These are phyloP conservation scores for Siphamia tubifer DNA, from an alignment of 2,113 vertebrate species.

Conservation along the genomic window DNA sequence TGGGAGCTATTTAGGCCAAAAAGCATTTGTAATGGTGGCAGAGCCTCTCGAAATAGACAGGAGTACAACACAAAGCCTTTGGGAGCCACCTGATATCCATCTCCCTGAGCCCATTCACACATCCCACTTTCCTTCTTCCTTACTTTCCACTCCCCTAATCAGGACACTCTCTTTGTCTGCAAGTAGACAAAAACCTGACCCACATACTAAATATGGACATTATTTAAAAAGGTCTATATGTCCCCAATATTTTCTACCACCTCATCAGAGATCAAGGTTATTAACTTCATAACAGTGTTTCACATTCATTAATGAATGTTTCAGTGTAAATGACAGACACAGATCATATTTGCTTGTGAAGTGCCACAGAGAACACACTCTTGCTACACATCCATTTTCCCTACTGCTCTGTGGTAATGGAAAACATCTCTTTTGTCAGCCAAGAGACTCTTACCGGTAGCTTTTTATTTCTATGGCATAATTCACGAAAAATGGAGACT, in stretches of 20 bases:
- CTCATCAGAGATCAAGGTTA: conserved; percentile 38
- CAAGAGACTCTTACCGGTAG: not conserved
- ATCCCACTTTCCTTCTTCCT: conserved; percentile 49
- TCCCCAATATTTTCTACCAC: conserved; percentile 40
- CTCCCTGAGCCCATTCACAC: conserved; percentile 60
- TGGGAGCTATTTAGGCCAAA: conserved; percentile 59
- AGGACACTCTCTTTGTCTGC: conserved; percentile 59
- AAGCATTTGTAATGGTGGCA: conserved; percentile 16
- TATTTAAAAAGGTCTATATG: conserved; percentile 39
- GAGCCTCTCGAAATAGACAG: conserved; percentile 67
- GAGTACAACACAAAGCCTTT: conserved; percentile 58
- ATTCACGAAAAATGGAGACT: too few relatives aligned
- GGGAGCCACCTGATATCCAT: conserved; percentile 63
- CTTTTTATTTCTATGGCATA: not conserved
- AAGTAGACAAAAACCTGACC: conserved; percentile 66
- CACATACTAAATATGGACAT: conserved; percentile 70
- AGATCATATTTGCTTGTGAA: not conserved
- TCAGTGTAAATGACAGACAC: not conserved
- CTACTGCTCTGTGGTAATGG: not conserved
- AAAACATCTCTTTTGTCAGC: conserved; percentile 1
- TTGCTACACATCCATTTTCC: not conserved
- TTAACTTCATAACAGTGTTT: not conserved
- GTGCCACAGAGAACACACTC: not conserved
- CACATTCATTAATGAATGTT: too few relatives aligned
- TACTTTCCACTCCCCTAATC: conserved; percentile 44